These are phyloP conservation scores for Ricordea florida DNA, from an alignment of 92 coral and sea anemone genomes.

Conservation along the genomic window DNA sequence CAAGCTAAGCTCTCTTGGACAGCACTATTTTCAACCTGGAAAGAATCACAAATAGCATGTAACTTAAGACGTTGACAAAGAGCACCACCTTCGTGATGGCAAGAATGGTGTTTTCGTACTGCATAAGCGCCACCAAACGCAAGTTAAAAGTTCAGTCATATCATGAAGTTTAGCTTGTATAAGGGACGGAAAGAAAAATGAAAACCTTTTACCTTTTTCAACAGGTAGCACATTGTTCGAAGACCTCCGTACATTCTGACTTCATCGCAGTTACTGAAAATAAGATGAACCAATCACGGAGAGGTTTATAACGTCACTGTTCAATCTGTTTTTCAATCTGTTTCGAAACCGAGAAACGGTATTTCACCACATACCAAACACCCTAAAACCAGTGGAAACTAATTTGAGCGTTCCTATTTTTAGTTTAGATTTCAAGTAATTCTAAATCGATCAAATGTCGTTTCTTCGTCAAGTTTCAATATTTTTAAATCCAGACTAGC, in stretches of 20 bases:
- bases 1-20: slow-evolving; percentile 85
- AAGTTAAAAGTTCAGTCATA: neutral
- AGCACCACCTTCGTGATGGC: neutral
- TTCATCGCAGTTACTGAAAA: slow-evolving; percentile 84
- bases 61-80: neutral
- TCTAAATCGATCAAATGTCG: no score
- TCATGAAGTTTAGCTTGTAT: neutral
- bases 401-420: no score
- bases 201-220: slow-evolving; percentile 60
- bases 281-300: neutral
- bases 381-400: no score
- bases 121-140: no score
- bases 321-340: no score
- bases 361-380: no score
- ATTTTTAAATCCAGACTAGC: no score
- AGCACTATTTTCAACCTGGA: slow-evolving; percentile 58
- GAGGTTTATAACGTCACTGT: neutral
- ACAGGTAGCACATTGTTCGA: slow-evolving; percentile 74
- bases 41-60: neutral
- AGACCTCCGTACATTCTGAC: slow-evolving; percentile 89
- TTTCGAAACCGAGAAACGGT: no score
- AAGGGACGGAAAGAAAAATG: neutral
- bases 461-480: no score
- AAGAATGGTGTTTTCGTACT: no score
- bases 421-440: no score